A percentile compares a stretch with the other conserved stretches of the same genome.
Conservation (phyloP, 2,113 vertebrate genomes). For the Leucopsar rothschildi region DNA sequence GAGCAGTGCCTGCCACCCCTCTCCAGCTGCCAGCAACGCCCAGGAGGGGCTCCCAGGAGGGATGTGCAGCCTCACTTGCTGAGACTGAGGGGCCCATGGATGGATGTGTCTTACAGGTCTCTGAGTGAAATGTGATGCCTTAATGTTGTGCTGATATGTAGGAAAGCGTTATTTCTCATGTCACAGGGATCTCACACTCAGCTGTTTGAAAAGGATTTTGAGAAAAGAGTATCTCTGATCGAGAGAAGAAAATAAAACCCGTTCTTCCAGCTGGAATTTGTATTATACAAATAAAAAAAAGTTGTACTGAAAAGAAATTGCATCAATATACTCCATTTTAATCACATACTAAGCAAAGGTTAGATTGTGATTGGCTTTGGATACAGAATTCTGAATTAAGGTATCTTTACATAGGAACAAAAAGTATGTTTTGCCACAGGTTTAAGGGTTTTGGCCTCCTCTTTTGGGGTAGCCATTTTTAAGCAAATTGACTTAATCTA, state of each 20-base stretch:
- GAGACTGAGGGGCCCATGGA: not conserved
- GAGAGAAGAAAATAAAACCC: not conserved
- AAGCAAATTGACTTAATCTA: not conserved
- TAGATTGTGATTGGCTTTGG: not conserved
- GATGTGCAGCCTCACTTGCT: not conserved
- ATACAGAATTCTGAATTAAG: not conserved
- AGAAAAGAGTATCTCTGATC: not conserved
- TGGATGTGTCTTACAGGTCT: not conserved
- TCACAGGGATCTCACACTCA: not conserved
- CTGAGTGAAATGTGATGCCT: not conserved
- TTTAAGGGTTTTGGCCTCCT: not conserved
- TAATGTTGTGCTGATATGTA: not conserved
- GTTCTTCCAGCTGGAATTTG: not conserved
- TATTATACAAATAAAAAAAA: not conserved
- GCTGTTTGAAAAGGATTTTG: not conserved
- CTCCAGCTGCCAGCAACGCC: not conserved
- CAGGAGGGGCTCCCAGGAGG: not conserved
- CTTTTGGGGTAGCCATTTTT: not conserved
- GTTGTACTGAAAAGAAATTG: not conserved
- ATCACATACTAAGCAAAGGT: not conserved
- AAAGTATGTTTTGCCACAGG: not conserved
- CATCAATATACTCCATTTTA: not conserved
- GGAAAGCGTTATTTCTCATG: not conserved
- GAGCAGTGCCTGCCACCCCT: not conserved
- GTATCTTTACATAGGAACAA: not conserved